A percentile compares a stretch with the other conserved stretches of the same genome.
These are phyloP conservation scores for Eupithecia pulchellata DNA, from an alignment of 2,888 invertebrate genomes.

Conservation along the genomic window DNA sequence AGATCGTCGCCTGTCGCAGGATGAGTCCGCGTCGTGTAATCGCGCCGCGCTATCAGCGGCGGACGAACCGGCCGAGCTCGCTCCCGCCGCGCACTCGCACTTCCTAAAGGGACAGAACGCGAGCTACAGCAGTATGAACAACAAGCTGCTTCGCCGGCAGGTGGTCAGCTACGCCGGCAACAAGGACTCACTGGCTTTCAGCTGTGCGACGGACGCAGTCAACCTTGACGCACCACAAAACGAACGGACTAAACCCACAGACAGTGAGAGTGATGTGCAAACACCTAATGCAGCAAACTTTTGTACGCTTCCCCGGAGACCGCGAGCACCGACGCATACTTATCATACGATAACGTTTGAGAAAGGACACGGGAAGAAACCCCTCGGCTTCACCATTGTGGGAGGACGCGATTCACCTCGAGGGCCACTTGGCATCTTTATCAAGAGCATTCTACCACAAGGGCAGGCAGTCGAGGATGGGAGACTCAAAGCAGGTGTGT, in stretches of 20 bases:
- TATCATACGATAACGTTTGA: constrained; percentile 91
- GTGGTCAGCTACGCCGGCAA: constrained; percentile 85
- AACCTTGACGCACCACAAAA: constrained; percentile 75
- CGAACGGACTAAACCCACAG: constrained; percentile 67
- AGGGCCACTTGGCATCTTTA: constrained; percentile 93
- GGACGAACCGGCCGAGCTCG: constrained; percentile 72
- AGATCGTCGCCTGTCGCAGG: constrained; percentile 87
- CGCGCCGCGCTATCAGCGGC: constrained; percentile 77
- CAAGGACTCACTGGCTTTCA: constrained; percentile 74
- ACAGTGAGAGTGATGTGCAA: constrained; percentile 73
- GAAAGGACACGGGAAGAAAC: constrained; percentile 93
- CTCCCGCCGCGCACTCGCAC: constrained; percentile 79
- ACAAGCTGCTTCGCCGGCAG: constrained; percentile 84
- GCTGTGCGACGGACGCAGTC: constrained; percentile 70
- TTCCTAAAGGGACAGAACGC: constrained; percentile 87
- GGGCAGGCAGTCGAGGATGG: constrained; percentile 95
- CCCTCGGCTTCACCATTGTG: constrained; percentile 95
- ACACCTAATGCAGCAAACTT: constrained; percentile 86
- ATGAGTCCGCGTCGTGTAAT: constrained; percentile 80
- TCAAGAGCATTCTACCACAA: constrained; percentile 92
- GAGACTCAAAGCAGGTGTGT: constrained; percentile 90
- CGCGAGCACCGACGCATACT: constrained; percentile 88
- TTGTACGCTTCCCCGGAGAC: constrained; percentile 90
- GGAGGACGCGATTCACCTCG: constrained; percentile 94
- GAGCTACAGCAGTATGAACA: constrained; percentile 86